Evolutionary conservation across 1,140 invertebrate species (phyloP).

Genomic region (Leptinotarsa defecta): DNA sequence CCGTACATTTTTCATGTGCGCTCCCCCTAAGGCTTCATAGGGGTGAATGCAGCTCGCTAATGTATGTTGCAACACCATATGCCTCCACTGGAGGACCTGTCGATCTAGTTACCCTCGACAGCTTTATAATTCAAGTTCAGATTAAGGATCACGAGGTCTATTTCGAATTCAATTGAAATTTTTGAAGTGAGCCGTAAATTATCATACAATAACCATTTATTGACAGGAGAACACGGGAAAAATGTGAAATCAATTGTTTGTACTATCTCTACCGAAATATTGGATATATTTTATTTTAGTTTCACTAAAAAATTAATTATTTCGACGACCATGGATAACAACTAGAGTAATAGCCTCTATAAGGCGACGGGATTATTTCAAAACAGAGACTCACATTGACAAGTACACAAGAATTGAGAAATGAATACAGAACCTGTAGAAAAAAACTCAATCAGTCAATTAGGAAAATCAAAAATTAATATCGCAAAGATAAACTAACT

Average conservation of each 20-base stretch:
- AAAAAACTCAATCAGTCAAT: too few species aligned
- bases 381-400: background rate
- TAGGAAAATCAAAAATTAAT: too few species aligned
- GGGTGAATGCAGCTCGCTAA: slow-evolving; percentile 46
- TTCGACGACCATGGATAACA: background rate
- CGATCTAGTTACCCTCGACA: slow-evolving; percentile 39
- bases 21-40: slow-evolving; percentile 27
- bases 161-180: slow-evolving; percentile 10
- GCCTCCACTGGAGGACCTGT: slow-evolving; percentile 45
- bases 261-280: background rate
- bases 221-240: too few species aligned
- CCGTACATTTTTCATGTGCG: slow-evolving; percentile 43
- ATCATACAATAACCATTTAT: too few species aligned
- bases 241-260: background rate
- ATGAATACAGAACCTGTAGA: background rate
- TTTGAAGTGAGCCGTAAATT: background rate
- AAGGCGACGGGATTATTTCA: background rate
- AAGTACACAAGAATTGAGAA: background rate
- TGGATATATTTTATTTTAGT: background rate
- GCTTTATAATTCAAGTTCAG: slow-evolving; percentile 39
- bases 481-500: background rate
- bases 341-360: background rate
- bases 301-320: background rate
- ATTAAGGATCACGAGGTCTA: slow-evolving; percentile 31
- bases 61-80: slow-evolving; percentile 53